These are phyloP conservation scores for Oriolus oriolus DNA, from an alignment of 2,113 vertebrate species.

Conservation along the genomic window DNA sequence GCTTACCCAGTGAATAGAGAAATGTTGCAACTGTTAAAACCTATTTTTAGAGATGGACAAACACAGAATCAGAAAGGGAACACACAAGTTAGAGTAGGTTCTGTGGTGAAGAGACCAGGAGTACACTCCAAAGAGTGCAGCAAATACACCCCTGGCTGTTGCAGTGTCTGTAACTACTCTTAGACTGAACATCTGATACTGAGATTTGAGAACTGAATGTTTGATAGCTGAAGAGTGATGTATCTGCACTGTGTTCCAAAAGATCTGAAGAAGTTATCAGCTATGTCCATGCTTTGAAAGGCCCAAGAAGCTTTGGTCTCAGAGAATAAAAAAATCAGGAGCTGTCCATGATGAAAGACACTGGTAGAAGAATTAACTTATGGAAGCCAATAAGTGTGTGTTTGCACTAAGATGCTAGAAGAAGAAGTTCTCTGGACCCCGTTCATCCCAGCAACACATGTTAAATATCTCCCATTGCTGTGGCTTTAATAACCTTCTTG, in stretches of 20 bases:
- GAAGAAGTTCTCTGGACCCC: neutral
- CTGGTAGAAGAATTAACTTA: neutral
- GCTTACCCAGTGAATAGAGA: neutral
- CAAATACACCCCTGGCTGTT: neutral
- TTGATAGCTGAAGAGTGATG: neutral
- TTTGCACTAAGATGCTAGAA: neutral
- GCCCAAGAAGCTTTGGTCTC: neutral
- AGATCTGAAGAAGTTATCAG: neutral
- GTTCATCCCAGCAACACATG: fast-evolving
- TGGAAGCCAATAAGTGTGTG: neutral
- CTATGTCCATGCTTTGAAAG: neutral
- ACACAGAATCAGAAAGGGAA: neutral
- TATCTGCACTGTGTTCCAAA: neutral
- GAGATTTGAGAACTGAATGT: neutral
- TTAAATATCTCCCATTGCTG: neutral
- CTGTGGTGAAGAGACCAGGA: neutral
- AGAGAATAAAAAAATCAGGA: neutral
- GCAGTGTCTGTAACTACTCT: neutral
- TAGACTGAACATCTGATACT: neutral
- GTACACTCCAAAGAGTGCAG: neutral
- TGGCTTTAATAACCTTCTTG: neutral
- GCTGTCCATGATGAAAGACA: neutral
- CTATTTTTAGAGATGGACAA: neutral
- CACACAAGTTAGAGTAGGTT: neutral
- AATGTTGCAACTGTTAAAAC: neutral